Evolutionary conservation across 2,888 invertebrate species (phyloP), one percentile per base, ranked within the genome.

Genomic region (Bellardia pandia): DNA sequence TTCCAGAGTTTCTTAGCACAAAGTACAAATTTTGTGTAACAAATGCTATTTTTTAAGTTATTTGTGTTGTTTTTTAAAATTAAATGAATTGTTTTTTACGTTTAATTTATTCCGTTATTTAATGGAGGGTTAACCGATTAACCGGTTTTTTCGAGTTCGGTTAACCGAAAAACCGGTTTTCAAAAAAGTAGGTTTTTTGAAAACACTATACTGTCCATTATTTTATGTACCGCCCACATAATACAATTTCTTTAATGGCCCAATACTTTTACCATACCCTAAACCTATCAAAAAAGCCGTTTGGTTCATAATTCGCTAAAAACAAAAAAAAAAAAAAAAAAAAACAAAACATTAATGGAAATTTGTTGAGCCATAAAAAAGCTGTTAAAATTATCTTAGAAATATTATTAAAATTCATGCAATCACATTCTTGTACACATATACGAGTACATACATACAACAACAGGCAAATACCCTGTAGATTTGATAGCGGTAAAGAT

Each of bases 361-460:
- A 62, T 72, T 80, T 72, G 51, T 80, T 72, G 16, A 33, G 53
- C 33, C 80, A 80, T 80, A 64, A 80, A 80, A 80, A 72, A 64
- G 64, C 40, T 62, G 51, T 80, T 72, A 64, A 72, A 72, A 51
- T 80, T 62, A 64, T 42, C 37, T 68, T 37, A n/a, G 40, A 77
- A 77, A 56, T 45, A 48, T 66, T 64, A 69, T 16, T 60, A 62
- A 45, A 74, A 72, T 76, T 64, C 62, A 76, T 62, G 33, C 62
- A 69, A 76, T 64, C 62, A 30, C 2, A 37, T 58, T 58, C 45
- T 23, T 23, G 23, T 23, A n/a, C 37, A 13, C 30, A 37, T 8
- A 51, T 11, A 60, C 13, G 53, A 14, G 68, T n/a, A 30, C 33
- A 53, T 3, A 40, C 16, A 56, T 5, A 69, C 51, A n/a, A 6